phyloP scores from a whole-genome alignment of 2,888 invertebrate genomes.

The Campoplex nolae region DNA sequence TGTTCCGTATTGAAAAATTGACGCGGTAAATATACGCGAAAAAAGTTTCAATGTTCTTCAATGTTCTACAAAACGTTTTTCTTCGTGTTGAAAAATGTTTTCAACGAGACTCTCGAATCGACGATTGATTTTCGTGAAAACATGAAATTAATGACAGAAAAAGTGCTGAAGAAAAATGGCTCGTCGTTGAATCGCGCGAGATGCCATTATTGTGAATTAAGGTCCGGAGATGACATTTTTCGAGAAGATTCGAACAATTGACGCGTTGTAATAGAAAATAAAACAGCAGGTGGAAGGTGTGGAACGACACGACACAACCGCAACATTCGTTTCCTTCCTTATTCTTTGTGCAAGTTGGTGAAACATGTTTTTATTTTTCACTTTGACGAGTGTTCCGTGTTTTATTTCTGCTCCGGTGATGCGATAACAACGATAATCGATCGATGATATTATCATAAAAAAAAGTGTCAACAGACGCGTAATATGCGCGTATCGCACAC shows the following conservation, averaged over 20 bases:
- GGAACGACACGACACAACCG: not conserved
- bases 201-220: conserved; percentile 6
- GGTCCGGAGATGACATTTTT: conserved; percentile 16
- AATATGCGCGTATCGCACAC: conserved; percentile 45
- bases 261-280: conserved; percentile 17
- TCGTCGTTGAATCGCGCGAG: not conserved
- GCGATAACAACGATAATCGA: not conserved
- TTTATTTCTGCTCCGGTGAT: not conserved
- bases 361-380: not conserved
- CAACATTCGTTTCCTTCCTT: not conserved
- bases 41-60: conserved; percentile 1
- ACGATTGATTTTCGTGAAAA: not conserved
- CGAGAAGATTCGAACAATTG: conserved; percentile 30
- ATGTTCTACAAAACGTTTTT: conserved; percentile 1
- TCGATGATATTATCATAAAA: conserved; percentile 3
- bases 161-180: not conserved
- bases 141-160: not conserved
- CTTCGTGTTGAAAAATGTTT: not conserved
- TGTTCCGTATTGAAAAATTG: conserved; percentile 10
- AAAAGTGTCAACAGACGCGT: conserved; percentile 46
- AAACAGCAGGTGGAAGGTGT: not conserved
- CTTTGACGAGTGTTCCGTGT: not conserved
- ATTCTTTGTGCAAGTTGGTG: not conserved
- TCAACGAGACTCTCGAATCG: not conserved
- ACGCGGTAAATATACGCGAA: conserved; percentile 1